phyloP scores from a whole-genome alignment of 1,140 invertebrate genomes.

The Psix sp. region DNA sequence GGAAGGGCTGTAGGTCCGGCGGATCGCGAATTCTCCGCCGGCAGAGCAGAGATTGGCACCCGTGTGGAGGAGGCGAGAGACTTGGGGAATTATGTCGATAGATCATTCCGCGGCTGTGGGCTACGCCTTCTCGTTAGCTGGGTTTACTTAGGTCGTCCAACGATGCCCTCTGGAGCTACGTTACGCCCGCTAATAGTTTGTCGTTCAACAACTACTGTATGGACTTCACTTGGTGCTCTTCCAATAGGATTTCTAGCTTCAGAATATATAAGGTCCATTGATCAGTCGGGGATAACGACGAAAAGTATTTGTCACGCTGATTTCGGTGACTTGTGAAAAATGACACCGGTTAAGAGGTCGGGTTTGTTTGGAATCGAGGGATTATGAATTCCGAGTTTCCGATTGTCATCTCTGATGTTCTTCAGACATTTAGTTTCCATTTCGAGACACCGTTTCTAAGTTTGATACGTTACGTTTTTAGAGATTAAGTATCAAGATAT shows the following conservation, averaged over 20 bases:
- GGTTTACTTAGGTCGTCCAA: constrained; percentile 71
- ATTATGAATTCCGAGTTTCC: no score
- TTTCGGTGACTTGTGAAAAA: constrained; percentile 4
- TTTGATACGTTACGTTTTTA: no score
- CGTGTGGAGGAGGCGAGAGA: constrained; percentile 58
- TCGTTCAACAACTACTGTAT: constrained; percentile 74
- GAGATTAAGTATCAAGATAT: neutral
- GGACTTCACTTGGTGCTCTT: constrained; percentile 33
- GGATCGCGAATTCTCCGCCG: constrained; percentile 23
- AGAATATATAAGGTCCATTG: constrained; percentile 33
- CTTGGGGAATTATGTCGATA: constrained; percentile 70
- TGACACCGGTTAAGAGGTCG: neutral
- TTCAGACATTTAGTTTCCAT: no score
- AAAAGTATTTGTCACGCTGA: constrained; percentile 15
- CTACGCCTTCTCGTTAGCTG: constrained; percentile 76
- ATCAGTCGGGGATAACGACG: constrained; percentile 29
- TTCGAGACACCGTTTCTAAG: no score
- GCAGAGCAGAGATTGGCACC: constrained; percentile 57
- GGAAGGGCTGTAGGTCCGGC: constrained; percentile 18
- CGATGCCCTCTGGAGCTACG: constrained; percentile 68
- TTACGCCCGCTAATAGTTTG: constrained; percentile 76
- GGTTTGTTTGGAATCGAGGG: neutral
- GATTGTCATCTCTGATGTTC: no score
- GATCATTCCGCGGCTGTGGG: constrained; percentile 71
- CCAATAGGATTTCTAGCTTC: neutral